Conservation (phyloP, 1,140 invertebrate species). For the Meloidogyne floridensis region DNA sequence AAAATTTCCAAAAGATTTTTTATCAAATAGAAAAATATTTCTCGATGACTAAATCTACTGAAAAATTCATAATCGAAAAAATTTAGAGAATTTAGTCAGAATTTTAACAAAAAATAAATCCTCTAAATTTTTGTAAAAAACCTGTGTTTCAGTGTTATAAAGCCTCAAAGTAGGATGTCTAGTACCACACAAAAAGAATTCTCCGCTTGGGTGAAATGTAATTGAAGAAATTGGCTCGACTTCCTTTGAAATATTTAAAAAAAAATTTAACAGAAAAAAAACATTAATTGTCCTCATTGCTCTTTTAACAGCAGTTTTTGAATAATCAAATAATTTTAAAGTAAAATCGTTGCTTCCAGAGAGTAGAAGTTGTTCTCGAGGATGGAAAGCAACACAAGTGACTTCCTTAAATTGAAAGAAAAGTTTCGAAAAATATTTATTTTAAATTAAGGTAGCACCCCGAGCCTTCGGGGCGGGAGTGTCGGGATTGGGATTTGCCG, state of each 20-base stretch:
- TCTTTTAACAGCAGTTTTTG: slow-evolving; percentile 95
- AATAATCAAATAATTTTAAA: slow-evolving; percentile 94
- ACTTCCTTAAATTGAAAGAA: slow-evolving; percentile 75
- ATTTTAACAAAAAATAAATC: no score
- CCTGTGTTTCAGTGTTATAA: slow-evolving; percentile 85
- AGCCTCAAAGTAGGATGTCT: slow-evolving; percentile 85
- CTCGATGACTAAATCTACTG: no score
- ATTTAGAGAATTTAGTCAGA: no score
- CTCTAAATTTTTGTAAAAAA: not conserved
- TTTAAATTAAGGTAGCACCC: no score
- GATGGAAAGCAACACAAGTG: slow-evolving; percentile 93
- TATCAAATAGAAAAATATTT: not conserved
- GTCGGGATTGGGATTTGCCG: no score
- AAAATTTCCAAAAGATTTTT: no score
- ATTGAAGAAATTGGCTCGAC: slow-evolving; percentile 83
- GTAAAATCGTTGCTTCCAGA: slow-evolving; percentile 91
- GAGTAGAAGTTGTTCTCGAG: slow-evolving; percentile 79
- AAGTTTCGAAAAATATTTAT: not conserved
- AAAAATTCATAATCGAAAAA: no score
- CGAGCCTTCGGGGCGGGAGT: no score
- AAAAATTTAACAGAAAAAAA: slow-evolving; percentile 19
- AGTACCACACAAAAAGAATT: slow-evolving; percentile 88
- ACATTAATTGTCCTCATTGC: slow-evolving; percentile 76
- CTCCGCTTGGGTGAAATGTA: slow-evolving; percentile 90
- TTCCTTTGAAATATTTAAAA: slow-evolving; percentile 72